phyloP scores from a whole-genome alignment of 1,140 invertebrate genomes.

The Drosophila biarmipes region DNA sequence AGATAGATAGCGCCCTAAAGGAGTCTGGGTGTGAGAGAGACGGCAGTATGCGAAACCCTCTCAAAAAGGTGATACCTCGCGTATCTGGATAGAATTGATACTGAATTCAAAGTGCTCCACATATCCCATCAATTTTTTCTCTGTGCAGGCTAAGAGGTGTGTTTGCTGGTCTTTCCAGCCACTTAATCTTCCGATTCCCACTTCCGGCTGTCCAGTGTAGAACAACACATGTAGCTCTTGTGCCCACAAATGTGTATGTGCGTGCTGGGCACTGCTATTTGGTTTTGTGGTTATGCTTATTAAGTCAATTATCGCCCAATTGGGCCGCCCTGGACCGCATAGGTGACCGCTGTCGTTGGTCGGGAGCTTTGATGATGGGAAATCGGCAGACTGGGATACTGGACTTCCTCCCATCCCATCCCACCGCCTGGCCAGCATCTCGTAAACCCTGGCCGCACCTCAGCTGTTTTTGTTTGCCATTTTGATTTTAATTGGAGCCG shows the following conservation, averaged over 20 bases:
- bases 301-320: slow-evolving; percentile 81
- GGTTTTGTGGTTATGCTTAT: slow-evolving; percentile 78
- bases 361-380: slow-evolving; percentile 21
- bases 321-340: slow-evolving; percentile 44
- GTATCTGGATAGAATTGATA: too few relatives aligned
- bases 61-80: too few relatives aligned
- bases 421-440: neutral
- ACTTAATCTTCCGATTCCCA: neutral
- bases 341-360: slow-evolving; percentile 32
- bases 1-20: too few relatives aligned
- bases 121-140: neutral
- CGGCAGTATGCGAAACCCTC: too few relatives aligned
- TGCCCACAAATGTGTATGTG: slow-evolving; percentile 39
- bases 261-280: slow-evolving; percentile 52
- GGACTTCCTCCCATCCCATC: neutral
- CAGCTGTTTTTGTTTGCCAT: slow-evolving; percentile 66
- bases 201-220: slow-evolving; percentile 30
- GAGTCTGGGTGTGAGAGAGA: too few relatives aligned
- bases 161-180: neutral
- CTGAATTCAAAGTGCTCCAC: too few relatives aligned
- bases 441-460: neutral
- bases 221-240: slow-evolving; percentile 8
- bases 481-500: slow-evolving; percentile 73
- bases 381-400: neutral
- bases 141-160: too few relatives aligned